Percentiles rank a stretch among this genome's conserved stretches.
Evolutionary conservation across 2,113 vertebrate species (phyloP).

Genomic region (Gallinago undulata): DNA sequence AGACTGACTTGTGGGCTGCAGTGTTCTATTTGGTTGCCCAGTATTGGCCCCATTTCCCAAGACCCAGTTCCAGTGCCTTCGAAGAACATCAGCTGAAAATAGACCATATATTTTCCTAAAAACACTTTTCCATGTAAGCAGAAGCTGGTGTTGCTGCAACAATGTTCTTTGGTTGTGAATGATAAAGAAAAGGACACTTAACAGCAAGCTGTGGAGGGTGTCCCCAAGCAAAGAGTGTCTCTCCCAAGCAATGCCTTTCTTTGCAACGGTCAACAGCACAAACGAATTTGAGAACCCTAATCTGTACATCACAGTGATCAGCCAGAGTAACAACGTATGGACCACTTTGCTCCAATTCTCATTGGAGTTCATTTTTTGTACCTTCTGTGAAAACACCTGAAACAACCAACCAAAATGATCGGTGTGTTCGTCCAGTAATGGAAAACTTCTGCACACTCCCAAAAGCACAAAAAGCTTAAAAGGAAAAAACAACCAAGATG

Average conservation of each 20-base stretch:
- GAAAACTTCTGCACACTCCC: not conserved
- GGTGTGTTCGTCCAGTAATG: not conserved
- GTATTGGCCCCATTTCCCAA: not conserved
- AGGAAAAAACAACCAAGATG: not conserved
- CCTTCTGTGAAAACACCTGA: not conserved
- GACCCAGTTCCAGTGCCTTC: not conserved
- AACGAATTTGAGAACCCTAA: not conserved
- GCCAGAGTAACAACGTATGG: not conserved
- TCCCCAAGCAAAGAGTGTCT: not conserved
- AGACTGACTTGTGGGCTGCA: not conserved
- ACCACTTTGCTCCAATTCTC: not conserved
- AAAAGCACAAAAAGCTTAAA: not conserved
- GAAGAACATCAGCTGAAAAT: not conserved
- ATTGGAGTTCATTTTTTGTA: not conserved
- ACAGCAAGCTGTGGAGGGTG: not conserved
- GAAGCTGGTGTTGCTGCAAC: not conserved
- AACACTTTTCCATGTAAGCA: not conserved
- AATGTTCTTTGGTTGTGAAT: not conserved
- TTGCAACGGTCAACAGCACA: not conserved
- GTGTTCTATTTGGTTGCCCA: not conserved
- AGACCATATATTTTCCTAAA: not conserved
- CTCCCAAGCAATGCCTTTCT: not conserved
- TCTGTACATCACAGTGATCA: not conserved
- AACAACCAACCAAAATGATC: not conserved
- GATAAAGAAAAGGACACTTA: not conserved